Evolutionary conservation across 2,888 invertebrate genomes (phyloP).

Genomic region (Meloe dianella): DNA sequence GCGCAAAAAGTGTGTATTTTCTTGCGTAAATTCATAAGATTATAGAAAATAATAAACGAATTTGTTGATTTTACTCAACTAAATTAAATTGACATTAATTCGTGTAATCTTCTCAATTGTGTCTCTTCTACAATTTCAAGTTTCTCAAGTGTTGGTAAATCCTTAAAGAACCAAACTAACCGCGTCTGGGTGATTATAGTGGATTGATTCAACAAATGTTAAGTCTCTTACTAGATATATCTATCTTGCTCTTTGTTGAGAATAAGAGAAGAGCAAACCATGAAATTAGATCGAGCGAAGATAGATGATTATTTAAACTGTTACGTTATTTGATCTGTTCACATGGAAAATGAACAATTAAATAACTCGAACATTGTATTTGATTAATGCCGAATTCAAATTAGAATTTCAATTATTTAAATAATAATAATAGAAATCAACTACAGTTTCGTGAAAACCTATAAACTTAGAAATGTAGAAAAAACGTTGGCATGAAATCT

Average conservation of each 20-base stretch:
- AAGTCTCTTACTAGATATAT: neutral
- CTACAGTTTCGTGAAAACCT: neutral
- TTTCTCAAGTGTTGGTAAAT: constrained; percentile 3
- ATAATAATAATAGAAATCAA: neutral
- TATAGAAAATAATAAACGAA: neutral
- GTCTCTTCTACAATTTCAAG: neutral
- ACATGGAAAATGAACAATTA: constrained; percentile 3
- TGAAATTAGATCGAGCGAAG: constrained; percentile 1
- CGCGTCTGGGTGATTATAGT: neutral
- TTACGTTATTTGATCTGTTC: constrained; percentile 1
- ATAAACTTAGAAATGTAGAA: no score
- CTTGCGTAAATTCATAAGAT: neutral
- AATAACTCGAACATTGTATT: neutral
- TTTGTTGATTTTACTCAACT: neutral
- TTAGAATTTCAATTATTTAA: neutral
- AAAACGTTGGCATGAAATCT: neutral
- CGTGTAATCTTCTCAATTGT: neutral
- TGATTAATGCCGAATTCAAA: neutral
- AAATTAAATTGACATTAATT: constrained; percentile 4
- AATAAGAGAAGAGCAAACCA: constrained; percentile 4
- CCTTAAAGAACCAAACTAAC: neutral
- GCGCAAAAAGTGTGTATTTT: neutral
- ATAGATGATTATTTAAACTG: constrained; percentile 6
- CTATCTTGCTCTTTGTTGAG: neutral
- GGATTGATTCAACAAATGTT: constrained; percentile 11